Evolutionary conservation across 64 coral and sea anemone species (phyloP), one percentile per base, ranked within the genome.

Genomic region (Catalaphyllia jardinei): DNA sequence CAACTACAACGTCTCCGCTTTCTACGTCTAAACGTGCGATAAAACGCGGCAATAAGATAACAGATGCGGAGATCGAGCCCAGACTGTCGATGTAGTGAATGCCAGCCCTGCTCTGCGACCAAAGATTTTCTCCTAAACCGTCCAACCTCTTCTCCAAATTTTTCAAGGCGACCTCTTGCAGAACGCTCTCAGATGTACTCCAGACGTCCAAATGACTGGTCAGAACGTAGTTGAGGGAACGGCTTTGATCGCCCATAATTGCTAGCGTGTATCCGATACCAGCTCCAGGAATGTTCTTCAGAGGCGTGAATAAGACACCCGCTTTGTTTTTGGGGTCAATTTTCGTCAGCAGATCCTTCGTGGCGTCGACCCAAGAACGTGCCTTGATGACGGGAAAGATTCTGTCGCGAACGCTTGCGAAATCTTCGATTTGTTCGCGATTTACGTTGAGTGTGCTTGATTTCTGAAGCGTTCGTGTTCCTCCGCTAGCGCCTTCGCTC

Each of bases 381-480:
- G 91, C 75, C 64, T 98, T 98, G 52, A 98, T 62, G 6, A 98
- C 78, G 29, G 95, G 95, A 22, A 94, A 78, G 4, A 98, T 93
- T 88, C 75, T 42, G 52, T 77, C 76, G 50, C 95, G 79, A 10
- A 89, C 91, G 14, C 81, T 33, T 9, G 92, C 92, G 72, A 98
- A 98, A 72, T 93, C 83, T 50, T 89, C 74, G 15, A 94, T 89
- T 62, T 65, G 65, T 71, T 98, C 92, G 64, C 75, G 89, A 25
- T 92, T 87, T 31, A 95, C 74, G 74, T 82, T 92, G 12, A 95
- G 90, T 62, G 79, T 29, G 10, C 90, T 95, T 2, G 94, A 94
- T 87, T 94, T 94, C 4, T 78, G 73, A 9, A 80, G 60, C 31
- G 59, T 39, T 39, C 38, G 79, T 61, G 55, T 85, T 28, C 79